Evolutionary conservation across 2,888 invertebrate genomes (phyloP).

Genomic region (Entomobrya proxima): DNA sequence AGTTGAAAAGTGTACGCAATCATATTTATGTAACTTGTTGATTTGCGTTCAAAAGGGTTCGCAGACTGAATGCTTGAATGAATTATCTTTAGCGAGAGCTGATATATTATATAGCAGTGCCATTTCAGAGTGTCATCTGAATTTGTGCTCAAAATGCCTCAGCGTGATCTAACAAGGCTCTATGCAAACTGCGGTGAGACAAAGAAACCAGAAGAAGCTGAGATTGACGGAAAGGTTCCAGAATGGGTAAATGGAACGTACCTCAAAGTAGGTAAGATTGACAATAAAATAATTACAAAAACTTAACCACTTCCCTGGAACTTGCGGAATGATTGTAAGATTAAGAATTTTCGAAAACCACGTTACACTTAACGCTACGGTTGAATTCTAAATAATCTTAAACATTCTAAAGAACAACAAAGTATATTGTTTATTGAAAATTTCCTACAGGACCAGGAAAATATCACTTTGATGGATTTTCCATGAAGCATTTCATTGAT

Average conservation of each 20-base stretch:
- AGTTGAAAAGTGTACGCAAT: not conserved
- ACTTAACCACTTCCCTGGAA: not conserved
- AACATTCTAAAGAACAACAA: not conserved
- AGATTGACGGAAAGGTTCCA: constrained; percentile 66
- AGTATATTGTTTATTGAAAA: not conserved
- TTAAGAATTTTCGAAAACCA: not conserved
- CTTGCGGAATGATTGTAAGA: not conserved
- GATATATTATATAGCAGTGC: not conserved
- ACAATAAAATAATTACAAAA: not conserved
- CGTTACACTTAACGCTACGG: not conserved
- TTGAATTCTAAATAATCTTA: too few relatives aligned
- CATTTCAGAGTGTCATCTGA: not conserved
- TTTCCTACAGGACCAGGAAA: constrained; percentile 78
- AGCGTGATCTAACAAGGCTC: constrained; percentile 60
- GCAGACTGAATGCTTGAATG: not conserved
- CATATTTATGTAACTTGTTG: not conserved
- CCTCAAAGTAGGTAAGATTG: constrained; percentile 59
- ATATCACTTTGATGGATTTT: constrained; percentile 78
- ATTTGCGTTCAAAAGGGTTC: not conserved
- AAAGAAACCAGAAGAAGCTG: constrained; percentile 57
- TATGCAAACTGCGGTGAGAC: constrained; percentile 69
- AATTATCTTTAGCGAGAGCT: not conserved
- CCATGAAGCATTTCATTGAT: constrained; percentile 79
- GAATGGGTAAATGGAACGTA: constrained; percentile 68
- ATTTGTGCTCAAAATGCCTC: constrained; percentile 43